phyloP scores from a whole-genome alignment of 2,797 vertebrate genomes.

The Staurois parvus region DNA sequence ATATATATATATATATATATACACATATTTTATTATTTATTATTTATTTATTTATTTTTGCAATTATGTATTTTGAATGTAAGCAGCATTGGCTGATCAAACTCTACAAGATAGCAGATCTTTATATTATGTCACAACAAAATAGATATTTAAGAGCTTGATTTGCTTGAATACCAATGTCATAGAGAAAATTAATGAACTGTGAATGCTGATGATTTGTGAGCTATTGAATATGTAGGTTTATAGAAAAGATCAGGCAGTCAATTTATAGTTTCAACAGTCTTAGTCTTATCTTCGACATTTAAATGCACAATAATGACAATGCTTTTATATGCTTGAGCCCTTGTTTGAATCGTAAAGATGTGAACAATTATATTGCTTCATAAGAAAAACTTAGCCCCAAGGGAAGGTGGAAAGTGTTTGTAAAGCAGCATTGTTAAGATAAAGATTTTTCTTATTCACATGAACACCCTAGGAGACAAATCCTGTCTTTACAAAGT shows the following conservation, averaged over 20 bases:
- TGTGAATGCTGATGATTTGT: conserved; percentile 14
- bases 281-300: conserved; percentile 6
- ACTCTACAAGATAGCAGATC: conserved; percentile 6
- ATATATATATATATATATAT: too few species aligned
- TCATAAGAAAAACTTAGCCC: neutral
- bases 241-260: neutral
- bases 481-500: neutral
- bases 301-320: conserved; percentile 9
- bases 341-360: conserved; percentile 11
- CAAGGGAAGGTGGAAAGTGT: neutral
- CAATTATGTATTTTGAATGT: neutral
- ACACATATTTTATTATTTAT: too few species aligned
- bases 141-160: conserved; percentile 2
- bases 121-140: conserved; percentile 31
- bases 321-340: neutral
- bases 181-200: neutral
- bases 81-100: conserved; percentile 1
- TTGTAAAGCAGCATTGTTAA: neutral
- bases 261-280: neutral
- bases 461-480: neutral
- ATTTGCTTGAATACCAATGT: conserved; percentile 11
- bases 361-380: neutral
- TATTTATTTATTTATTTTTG: too few species aligned
- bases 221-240: conserved; percentile 22
- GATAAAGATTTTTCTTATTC: neutral